Evolutionary conservation across 2,888 invertebrate genomes (phyloP), one percentile per base, ranked within the genome.

Genomic region (Rhagophthalmus giganteus): DNA sequence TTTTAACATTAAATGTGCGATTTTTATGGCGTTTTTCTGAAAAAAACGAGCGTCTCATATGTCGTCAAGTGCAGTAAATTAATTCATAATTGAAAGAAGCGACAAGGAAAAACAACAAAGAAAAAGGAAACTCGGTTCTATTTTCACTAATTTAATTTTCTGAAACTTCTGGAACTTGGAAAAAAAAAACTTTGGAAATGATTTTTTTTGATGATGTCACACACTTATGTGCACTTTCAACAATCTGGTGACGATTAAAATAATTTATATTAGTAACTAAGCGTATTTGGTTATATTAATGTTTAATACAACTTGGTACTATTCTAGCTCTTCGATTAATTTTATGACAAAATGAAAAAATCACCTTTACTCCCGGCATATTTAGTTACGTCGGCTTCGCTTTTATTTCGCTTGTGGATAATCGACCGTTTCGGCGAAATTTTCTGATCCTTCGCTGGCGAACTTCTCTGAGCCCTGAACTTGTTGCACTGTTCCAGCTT

Each of bases 371-470:
- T 66, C 4, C 68, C 70, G 65, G 80, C 78, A 56, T 81, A 81
- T 83, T 84, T 84, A n/a, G 79, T 77, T 24, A 85, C 75, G 66
- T 87, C 87, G 26, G 87, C 86, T 63, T 87, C 87, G 73, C 86
- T 86, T 68, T 87, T 87, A 71, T 86, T 87, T 56, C 87, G 76
- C 47, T 83, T 81, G 67, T 87, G 87, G 3, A 46, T 16, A 49
- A 66, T 16, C 16, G 11, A 68, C 46, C 69, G 70, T 48, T 68
- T 74, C 2, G 76, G 74, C 14, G 75, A 73, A 31, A 57, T 60
- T 49, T 65, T 65, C 31, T 63, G 62, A 41, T 74, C 74, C 42
- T 66, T 66, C 11, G 68, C 56, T 1, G 72, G 73, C 2, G 74
- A 74, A 57, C 65, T 66, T 55, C 64, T 64, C 14, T 66, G 63